These are phyloP conservation scores for Ernsta delagoae DNA, from an alignment of 2,888 invertebrate species.

Conservation along the genomic window DNA sequence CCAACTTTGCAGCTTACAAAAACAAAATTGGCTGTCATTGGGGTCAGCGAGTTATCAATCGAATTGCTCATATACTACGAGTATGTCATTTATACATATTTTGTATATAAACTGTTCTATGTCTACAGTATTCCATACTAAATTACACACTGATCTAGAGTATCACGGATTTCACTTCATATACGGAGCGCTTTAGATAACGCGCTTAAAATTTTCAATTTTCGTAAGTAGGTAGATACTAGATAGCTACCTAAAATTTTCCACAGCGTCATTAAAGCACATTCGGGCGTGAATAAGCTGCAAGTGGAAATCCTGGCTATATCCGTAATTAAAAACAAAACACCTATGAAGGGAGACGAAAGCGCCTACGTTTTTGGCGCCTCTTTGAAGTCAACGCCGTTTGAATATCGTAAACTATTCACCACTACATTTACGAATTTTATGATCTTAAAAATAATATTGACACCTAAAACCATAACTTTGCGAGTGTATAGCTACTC, in stretches of 20 bases:
- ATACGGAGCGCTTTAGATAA: background rate
- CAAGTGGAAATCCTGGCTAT: conserved; percentile 35
- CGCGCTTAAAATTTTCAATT: conserved; percentile 12
- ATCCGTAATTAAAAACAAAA: conserved; percentile 43
- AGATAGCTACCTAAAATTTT: conserved; percentile 9
- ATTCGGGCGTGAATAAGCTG: conserved; percentile 21
- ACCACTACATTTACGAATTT: conserved; percentile 43
- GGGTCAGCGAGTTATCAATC: too few relatives aligned
- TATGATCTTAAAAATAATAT: too few relatives aligned
- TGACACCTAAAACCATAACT: too few relatives aligned
- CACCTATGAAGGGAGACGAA: conserved; percentile 47
- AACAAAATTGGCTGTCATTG: too few relatives aligned
- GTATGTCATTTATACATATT: too few relatives aligned
- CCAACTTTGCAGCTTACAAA: too few relatives aligned
- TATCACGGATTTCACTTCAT: background rate
- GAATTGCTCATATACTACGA: too few relatives aligned
- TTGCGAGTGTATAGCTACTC: too few relatives aligned
- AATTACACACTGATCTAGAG: background rate
- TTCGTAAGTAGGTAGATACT: background rate
- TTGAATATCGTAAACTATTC: conserved; percentile 58
- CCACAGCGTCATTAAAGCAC: conserved; percentile 22
- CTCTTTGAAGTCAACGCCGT: conserved; percentile 56
- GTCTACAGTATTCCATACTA: background rate
- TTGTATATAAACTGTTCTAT: too few relatives aligned
- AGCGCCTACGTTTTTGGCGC: conserved; percentile 53